Conservation (phyloP, 2,113 vertebrate genomes). For the Hemicordylus capensis region DNA sequence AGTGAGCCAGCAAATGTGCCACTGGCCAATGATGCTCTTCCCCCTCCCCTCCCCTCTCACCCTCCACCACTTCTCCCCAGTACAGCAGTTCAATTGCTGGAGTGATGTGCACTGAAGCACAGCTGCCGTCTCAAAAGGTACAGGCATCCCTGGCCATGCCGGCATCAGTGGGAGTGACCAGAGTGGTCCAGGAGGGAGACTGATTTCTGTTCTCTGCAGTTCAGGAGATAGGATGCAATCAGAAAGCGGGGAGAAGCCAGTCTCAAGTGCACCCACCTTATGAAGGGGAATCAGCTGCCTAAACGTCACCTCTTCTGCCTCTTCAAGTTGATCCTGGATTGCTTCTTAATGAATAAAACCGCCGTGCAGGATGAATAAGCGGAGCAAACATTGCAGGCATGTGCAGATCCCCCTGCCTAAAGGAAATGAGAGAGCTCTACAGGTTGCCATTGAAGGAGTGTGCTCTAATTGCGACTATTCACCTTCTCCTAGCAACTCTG, state of each 20-base stretch:
- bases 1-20: constrained; percentile 70
- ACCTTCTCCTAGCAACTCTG: constrained; percentile 84
- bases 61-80: constrained; percentile 55
- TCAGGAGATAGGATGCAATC: constrained; percentile 69
- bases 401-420: constrained; percentile 54
- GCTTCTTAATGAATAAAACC: constrained; percentile 46
- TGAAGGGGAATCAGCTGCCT: constrained; percentile 59
- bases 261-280: constrained; percentile 66
- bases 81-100: constrained; percentile 64
- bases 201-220: constrained; percentile 60
- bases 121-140: constrained; percentile 72
- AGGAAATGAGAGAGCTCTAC: constrained; percentile 70
- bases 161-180: constrained; percentile 72
- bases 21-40: constrained; percentile 56
- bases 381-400: constrained; percentile 45
- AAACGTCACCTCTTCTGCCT: constrained; percentile 70
- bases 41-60: neutral
- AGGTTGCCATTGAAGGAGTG: constrained; percentile 76
- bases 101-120: constrained; percentile 65
- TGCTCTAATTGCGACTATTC: constrained; percentile 75
- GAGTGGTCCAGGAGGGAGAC: constrained; percentile 68
- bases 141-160: constrained; percentile 65
- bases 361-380: neutral
- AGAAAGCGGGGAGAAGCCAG: constrained; percentile 71
- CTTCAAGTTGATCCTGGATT: constrained; percentile 59